A percentile compares a stretch with the other conserved stretches of the same genome.
Evolutionary conservation across 2,888 invertebrate species (phyloP).

Genomic region (Pyralis farinalis): DNA sequence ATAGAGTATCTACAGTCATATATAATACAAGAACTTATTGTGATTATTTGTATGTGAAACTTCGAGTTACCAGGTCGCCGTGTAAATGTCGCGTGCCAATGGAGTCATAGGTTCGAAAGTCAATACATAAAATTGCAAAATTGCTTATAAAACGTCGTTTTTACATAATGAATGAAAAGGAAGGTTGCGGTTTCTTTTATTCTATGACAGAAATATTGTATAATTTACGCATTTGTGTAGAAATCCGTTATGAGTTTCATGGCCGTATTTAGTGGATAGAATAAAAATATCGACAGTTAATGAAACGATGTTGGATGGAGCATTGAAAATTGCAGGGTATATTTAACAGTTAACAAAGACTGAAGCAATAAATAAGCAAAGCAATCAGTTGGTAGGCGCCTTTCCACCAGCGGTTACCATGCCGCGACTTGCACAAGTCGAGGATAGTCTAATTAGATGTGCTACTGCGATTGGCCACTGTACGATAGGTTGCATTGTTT

Average conservation of each 20-base stretch:
- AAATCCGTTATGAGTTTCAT: too few species aligned
- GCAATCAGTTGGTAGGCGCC: conserved; percentile 27
- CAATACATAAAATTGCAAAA: conserved; percentile 63
- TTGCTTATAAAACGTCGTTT: conserved; percentile 55
- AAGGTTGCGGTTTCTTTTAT: neutral
- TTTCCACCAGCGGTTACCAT: neutral
- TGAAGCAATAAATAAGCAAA: conserved; percentile 30
- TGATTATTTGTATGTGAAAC: too few species aligned
- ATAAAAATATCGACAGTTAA: too few species aligned
- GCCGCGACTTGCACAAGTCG: conserved; percentile 30
- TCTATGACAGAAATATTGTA: neutral
- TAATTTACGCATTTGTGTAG: conserved; percentile 11
- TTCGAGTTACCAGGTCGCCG: conserved; percentile 17
- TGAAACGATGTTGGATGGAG: too few species aligned
- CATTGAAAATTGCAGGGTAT: too few species aligned
- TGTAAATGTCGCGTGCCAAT: conserved; percentile 74
- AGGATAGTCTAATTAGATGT: conserved; percentile 57
- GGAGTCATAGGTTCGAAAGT: conserved; percentile 68
- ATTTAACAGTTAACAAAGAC: conserved; percentile 19
- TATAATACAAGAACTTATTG: neutral
- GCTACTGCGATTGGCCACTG: conserved; percentile 43
- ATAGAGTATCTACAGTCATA: conserved; percentile 5
- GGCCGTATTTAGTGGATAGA: too few species aligned
- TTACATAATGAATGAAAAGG: conserved; percentile 41
- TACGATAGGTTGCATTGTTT: conserved; percentile 33